Conservation (phyloP, 2,888 invertebrate species). For the Lasioglossum calceatum region DNA sequence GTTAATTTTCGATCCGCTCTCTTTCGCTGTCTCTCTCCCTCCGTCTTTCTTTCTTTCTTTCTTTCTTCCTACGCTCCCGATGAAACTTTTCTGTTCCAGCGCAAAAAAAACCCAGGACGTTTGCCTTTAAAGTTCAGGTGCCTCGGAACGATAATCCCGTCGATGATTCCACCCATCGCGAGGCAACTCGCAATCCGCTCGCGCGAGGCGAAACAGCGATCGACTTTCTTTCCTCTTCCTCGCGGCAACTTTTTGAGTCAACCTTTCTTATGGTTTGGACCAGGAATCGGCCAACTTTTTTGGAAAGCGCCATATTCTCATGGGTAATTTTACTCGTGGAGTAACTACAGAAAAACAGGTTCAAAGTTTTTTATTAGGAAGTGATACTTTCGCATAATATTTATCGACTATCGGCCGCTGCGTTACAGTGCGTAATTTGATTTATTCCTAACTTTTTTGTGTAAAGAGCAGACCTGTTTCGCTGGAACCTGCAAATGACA, state of each 20-base stretch:
- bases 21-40: background rate
- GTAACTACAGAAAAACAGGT: too few species aligned
- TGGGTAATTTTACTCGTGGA: too few species aligned
- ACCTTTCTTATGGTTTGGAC: background rate
- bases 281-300: too few species aligned
- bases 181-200: background rate
- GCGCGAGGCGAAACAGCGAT: background rate
- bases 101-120: background rate
- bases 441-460: too few species aligned
- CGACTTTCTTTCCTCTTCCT: background rate
- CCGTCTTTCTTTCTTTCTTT: background rate
- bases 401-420: too few species aligned
- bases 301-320: too few species aligned
- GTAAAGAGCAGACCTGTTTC: too few species aligned
- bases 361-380: too few species aligned
- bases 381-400: too few species aligned
- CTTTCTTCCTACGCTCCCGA: background rate
- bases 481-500: too few species aligned
- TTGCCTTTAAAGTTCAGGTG: background rate
- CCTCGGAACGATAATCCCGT: background rate
- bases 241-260: background rate
- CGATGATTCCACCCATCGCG: background rate
- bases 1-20: slow-evolving; percentile 17
- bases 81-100: background rate
- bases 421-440: too few species aligned